phyloP scores from a whole-genome alignment of 2,888 invertebrate genomes.

The Drosophila mercatorum region DNA sequence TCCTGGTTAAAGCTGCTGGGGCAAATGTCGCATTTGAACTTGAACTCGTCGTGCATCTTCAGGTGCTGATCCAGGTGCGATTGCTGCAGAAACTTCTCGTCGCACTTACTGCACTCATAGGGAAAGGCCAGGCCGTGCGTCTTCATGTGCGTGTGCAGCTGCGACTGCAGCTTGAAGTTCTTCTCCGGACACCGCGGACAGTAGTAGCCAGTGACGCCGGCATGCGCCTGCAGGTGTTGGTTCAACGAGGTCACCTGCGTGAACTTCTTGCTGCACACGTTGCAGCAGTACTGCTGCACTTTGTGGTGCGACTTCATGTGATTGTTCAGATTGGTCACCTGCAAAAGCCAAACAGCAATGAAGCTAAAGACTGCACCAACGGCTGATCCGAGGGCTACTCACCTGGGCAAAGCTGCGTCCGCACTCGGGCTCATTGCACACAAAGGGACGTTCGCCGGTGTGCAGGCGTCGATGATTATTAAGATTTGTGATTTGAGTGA shows the following conservation, averaged over 20 bases:
- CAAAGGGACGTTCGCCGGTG: constrained; percentile 85
- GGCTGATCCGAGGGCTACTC: background rate
- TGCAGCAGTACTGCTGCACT: constrained; percentile 85
- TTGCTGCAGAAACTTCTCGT: constrained; percentile 84
- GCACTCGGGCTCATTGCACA: constrained; percentile 85
- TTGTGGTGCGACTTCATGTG: constrained; percentile 85
- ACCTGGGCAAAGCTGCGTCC: constrained; percentile 85
- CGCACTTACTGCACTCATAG: constrained; percentile 84
- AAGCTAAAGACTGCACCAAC: background rate
- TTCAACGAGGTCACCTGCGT: constrained; percentile 85
- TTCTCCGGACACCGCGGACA: constrained; percentile 85
- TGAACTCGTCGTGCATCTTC: constrained; percentile 85
- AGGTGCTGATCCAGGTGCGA: constrained; percentile 84
- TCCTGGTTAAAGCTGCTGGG: constrained; percentile 85
- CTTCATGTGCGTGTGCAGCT: constrained; percentile 85
- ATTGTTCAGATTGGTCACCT: constrained; percentile 85
- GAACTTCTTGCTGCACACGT: constrained; percentile 85
- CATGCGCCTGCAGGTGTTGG: constrained; percentile 84
- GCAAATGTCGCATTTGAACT: constrained; percentile 84
- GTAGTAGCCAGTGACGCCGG: constrained; percentile 84
- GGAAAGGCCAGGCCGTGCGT: constrained; percentile 84
- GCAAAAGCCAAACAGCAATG: background rate
- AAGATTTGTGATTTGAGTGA: constrained; percentile 85
- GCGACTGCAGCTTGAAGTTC: constrained; percentile 84
- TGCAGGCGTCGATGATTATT: constrained; percentile 85